Percentiles rank a stretch among this genome's conserved stretches.
phyloP scores from a whole-genome alignment of 2,797 vertebrate species.

The Clarias platycephalus region DNA sequence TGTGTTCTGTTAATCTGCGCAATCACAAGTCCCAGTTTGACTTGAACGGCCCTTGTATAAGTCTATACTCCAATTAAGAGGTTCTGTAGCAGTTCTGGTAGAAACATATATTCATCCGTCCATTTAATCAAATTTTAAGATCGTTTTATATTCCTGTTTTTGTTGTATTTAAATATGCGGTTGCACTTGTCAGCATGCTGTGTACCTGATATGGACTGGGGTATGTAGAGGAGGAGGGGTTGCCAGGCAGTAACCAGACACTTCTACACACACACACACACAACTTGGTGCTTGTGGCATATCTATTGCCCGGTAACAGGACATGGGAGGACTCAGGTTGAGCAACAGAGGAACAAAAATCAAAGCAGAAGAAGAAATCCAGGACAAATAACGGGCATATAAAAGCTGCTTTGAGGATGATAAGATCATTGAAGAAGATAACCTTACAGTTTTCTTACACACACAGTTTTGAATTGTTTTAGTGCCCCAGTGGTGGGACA shows the following conservation, averaged over 20 bases:
- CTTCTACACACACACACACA: slow-evolving; percentile 31
- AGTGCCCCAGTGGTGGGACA: not conserved
- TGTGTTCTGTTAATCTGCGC: too few relatives aligned
- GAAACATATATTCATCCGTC: not conserved
- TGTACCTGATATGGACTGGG: slow-evolving; percentile 63
- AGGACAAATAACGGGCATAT: slow-evolving; percentile 24
- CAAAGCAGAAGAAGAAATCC: slow-evolving; percentile 1
- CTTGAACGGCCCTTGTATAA: too few relatives aligned
- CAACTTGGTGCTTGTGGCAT: slow-evolving; percentile 19
- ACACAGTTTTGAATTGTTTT: not conserved
- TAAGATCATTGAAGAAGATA: slow-evolving; percentile 12
- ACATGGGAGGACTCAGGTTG: not conserved
- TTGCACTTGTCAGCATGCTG: slow-evolving; percentile 61
- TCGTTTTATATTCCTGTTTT: not conserved
- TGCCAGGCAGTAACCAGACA: slow-evolving; percentile 63
- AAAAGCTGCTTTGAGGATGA: slow-evolving; percentile 8
- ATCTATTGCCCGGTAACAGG: slow-evolving; percentile 19
- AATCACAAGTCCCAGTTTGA: too few relatives aligned
- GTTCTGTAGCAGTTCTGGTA: not conserved
- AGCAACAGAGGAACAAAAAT: slow-evolving; percentile 13
- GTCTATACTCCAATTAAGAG: too few relatives aligned
- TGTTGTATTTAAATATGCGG: not conserved
- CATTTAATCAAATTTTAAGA: not conserved
- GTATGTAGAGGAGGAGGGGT: slow-evolving; percentile 44
- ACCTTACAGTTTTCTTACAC: not conserved